Evolutionary conservation across 2,113 vertebrate species (phyloP).

Genomic region (Rhizomys pruinosus): DNA sequence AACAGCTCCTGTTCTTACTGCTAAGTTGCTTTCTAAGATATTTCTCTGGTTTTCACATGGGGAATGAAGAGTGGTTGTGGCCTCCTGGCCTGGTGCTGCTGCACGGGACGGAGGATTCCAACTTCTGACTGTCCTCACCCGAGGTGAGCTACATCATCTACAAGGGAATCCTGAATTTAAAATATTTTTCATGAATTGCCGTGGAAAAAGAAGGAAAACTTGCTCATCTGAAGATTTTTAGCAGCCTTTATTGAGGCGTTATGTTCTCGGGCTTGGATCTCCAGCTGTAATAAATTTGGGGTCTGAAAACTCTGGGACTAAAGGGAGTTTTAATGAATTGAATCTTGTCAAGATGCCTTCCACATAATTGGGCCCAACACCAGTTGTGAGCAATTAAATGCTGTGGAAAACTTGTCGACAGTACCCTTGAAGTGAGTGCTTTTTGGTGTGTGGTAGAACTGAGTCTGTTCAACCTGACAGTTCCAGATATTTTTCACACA

Average conservation of each 20-base stretch:
- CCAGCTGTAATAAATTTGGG: neutral
- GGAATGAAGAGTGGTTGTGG: neutral
- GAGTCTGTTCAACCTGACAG: conserved; percentile 46
- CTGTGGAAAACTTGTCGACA: conserved; percentile 46
- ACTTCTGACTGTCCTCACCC: neutral
- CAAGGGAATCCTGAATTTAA: neutral
- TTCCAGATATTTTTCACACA: conserved; percentile 63
- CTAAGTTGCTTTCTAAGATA: conserved; percentile 9
- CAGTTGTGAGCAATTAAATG: conserved; percentile 38
- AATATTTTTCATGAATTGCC: conserved; percentile 25
- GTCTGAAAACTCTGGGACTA: conserved; percentile 6
- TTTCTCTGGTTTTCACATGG: neutral
- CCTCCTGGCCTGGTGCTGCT: neutral
- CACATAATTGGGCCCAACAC: neutral
- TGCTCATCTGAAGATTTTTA: neutral
- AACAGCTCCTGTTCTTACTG: neutral
- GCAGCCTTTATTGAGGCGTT: neutral
- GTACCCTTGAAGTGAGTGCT: conserved; percentile 22
- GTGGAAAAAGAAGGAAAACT: neutral
- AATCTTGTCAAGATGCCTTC: conserved; percentile 39
- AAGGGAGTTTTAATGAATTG: conserved; percentile 26
- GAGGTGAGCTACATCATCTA: neutral
- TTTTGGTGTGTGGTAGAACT: conserved; percentile 41
- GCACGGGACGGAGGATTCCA: neutral
- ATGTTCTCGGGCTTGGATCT: neutral